These are phyloP conservation scores for Bellardia bayeri DNA, from an alignment of 2,888 invertebrate genomes.

Conservation along the genomic window DNA sequence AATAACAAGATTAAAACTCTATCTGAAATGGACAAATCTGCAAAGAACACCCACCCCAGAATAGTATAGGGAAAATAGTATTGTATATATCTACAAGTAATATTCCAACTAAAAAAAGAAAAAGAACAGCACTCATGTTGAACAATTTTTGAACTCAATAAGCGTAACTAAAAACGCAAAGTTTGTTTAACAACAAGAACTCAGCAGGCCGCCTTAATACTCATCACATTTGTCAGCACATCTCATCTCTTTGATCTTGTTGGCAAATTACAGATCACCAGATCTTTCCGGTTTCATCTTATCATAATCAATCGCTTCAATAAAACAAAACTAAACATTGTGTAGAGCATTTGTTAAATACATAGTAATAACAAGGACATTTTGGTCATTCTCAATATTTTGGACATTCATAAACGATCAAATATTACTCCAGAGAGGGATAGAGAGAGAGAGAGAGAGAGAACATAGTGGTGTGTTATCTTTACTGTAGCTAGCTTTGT, in stretches of 20 bases:
- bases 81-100: not conserved
- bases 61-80: too few species aligned
- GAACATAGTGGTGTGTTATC: slow-evolving; percentile 23
- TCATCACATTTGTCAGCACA: slow-evolving; percentile 81
- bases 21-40: slow-evolving; percentile 47
- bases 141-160: slow-evolving; percentile 38
- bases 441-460: slow-evolving; percentile 24
- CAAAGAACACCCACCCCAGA: slow-evolving; percentile 3
- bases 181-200: slow-evolving; percentile 47
- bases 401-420: slow-evolving; percentile 41
- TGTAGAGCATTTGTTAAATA: slow-evolving; percentile 27
- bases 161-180: slow-evolving; percentile 45
- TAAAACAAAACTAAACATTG: slow-evolving; percentile 61
- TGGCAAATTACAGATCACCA: slow-evolving; percentile 27
- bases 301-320: slow-evolving; percentile 79
- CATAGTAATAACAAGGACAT: slow-evolving; percentile 46
- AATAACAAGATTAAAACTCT: slow-evolving; percentile 67
- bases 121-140: slow-evolving; percentile 41
- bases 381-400: not conserved
- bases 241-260: slow-evolving; percentile 56
- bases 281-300: slow-evolving; percentile 75
- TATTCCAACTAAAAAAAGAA: slow-evolving; percentile 40
- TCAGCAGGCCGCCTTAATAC: slow-evolving; percentile 42
- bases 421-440: slow-evolving; percentile 39
- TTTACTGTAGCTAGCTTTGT: slow-evolving; percentile 56